phyloP scores from a whole-genome alignment of 2,888 invertebrate genomes.

The Platycnemis pennipes region DNA sequence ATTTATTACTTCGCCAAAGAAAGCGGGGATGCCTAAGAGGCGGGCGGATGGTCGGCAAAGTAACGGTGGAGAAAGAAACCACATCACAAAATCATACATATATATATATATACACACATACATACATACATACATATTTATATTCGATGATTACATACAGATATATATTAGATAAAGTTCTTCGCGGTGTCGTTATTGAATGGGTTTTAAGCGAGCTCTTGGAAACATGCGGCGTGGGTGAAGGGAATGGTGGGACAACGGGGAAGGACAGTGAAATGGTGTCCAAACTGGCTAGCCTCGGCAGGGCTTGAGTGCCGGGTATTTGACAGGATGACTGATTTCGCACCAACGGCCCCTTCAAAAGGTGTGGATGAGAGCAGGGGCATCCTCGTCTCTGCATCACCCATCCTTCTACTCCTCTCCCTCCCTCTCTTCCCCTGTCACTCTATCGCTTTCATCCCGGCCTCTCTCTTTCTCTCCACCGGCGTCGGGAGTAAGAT shows the following conservation, averaged over 20 bases:
- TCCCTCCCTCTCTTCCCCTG: not conserved
- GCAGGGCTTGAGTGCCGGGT: not conserved
- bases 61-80: constrained; percentile 19
- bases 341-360: not conserved
- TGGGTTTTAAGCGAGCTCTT: not conserved
- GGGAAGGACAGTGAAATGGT: not conserved
- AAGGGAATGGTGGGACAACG: not conserved
- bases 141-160: too few relatives aligned
- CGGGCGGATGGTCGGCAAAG: not conserved
- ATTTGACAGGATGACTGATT: constrained; percentile 34
- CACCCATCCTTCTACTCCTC: not conserved
- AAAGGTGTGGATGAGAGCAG: not conserved
- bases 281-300: not conserved
- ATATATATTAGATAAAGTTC: not conserved
- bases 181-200: not conserved
- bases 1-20: constrained; percentile 45
- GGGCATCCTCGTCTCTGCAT: not conserved
- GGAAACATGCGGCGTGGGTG: not conserved
- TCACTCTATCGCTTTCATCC: not conserved
- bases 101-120: too few relatives aligned
- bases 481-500: not conserved
- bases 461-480: not conserved
- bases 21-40: not conserved
- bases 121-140: too few relatives aligned
- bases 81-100: too few relatives aligned